Evolutionary conservation across 2,113 vertebrate genomes (phyloP), one percentile per base, ranked within the genome.

Genomic region (Pelobates fuscus): DNA sequence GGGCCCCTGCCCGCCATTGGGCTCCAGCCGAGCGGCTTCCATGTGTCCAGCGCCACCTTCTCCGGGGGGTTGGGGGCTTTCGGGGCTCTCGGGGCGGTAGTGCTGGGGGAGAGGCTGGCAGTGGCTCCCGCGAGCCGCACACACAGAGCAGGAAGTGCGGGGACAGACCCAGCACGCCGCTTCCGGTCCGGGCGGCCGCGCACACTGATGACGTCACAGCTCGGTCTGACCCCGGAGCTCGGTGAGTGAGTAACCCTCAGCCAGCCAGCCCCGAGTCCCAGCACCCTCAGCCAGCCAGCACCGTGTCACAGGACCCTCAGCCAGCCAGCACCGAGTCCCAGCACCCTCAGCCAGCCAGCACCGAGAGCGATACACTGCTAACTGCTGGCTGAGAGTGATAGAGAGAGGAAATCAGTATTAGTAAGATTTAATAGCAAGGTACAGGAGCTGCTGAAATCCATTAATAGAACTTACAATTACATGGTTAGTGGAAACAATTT

Each of bases 1-100:
- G 66, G 75, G 44, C 75, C 59, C 11, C 26, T 69, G 67, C 75
- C 67, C 67, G 30, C 1, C 44, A 69, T 30, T 5, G 60, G 75
- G 75, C 30, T 37, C 30, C 21, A 44, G 49, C 29, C 27, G 37
- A 27, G 15, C 18, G 67, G 58, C 55, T 58, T 76, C 64, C 73
- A 76, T 76, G 57, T 60, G 52, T 68, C 73, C 64, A 76, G 73
- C 73, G 73, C 73, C 73, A 76, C 73, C 61, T 60, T 76, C 65
- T 49, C 46, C 12, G 18, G 4, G 15, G 32, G 8, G 6, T 18
- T 12, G n/a, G 4, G 12, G 1, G 15, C 6, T 62, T 7, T 18
- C 1, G 3, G 17, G 32, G 32, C 10, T 5, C 5, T 10, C 32
- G 32, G 32, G 32, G 32, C 32, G 5, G 1, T 37, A 37, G 32